Conservation (phyloP, 2,888 invertebrate genomes). For the Xanthorhoe spadicearia region DNA sequence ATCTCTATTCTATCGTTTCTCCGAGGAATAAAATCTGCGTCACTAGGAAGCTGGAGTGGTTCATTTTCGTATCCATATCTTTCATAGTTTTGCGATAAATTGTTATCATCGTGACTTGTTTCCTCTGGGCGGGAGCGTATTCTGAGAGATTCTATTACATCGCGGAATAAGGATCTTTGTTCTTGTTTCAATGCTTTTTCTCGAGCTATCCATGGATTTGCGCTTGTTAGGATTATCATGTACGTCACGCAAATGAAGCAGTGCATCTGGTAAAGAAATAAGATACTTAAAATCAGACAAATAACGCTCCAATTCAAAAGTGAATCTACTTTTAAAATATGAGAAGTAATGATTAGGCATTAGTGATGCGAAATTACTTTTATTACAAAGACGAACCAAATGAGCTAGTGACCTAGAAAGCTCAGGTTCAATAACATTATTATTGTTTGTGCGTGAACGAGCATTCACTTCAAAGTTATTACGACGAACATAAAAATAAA, state of each 20-base stretch:
- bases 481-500: constrained; percentile 6
- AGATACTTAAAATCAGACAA: constrained; percentile 2
- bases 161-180: constrained; percentile 71
- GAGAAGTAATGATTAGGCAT: not conserved
- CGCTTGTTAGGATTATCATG: constrained; percentile 69
- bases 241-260: constrained; percentile 78
- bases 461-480: constrained; percentile 8
- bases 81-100: constrained; percentile 64
- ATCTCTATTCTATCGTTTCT: constrained; percentile 77
- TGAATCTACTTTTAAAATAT: not conserved
- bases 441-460: constrained; percentile 11
- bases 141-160: constrained; percentile 74
- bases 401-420: constrained; percentile 25
- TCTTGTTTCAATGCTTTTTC: constrained; percentile 55
- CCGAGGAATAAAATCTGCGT: constrained; percentile 69
- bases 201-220: constrained; percentile 59
- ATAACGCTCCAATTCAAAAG: not conserved
- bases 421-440: constrained; percentile 16
- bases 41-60: constrained; percentile 61
- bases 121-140: constrained; percentile 71
- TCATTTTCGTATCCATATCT: constrained; percentile 66
- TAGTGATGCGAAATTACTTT: constrained; percentile 7
- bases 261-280: constrained; percentile 71
- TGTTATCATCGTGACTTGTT: constrained; percentile 68
- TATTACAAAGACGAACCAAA: not conserved